These are phyloP conservation scores for Tricholauxania praeusta DNA, from an alignment of 2,888 invertebrate species.

Conservation along the genomic window DNA sequence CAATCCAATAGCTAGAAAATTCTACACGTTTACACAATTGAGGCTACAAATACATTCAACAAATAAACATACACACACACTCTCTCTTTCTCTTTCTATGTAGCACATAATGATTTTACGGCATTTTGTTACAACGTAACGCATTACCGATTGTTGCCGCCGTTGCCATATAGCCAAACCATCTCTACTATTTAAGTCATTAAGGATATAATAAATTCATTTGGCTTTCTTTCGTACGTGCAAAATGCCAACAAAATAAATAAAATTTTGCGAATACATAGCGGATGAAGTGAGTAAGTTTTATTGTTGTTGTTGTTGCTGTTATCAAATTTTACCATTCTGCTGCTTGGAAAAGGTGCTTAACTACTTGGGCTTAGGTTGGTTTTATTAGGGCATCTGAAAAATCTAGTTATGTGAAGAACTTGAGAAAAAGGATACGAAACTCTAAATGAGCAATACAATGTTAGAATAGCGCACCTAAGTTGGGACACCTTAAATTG, in stretches of 20 bases:
- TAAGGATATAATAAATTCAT: slow-evolving; percentile 64
- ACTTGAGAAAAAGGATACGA: too few species aligned
- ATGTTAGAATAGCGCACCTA: too few species aligned
- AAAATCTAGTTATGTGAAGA: too few species aligned
- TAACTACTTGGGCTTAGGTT: too few species aligned
- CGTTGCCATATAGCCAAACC: not conserved
- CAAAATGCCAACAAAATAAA: slow-evolving; percentile 43
- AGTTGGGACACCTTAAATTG: too few species aligned
- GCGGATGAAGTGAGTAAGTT: too few species aligned
- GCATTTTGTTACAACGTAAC: slow-evolving; percentile 8
- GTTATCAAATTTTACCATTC: not conserved
- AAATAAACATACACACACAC: not conserved
- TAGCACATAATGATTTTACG: not conserved
- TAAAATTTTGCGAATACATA: slow-evolving; percentile 25
- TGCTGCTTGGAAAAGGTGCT: too few species aligned
- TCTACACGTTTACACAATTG: not conserved
- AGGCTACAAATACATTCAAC: not conserved
- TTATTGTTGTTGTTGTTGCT: slow-evolving; percentile 7
- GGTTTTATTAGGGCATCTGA: too few species aligned
- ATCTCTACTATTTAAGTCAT: slow-evolving; percentile 54
- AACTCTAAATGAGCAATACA: too few species aligned
- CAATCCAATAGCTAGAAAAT: not conserved
- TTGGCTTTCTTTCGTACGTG: slow-evolving; percentile 52
- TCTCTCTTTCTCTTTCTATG: too few species aligned
- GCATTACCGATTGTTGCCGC: not conserved